These are phyloP conservation scores for Blera fallax DNA, from an alignment of 2,888 invertebrate genomes.

Conservation along the genomic window DNA sequence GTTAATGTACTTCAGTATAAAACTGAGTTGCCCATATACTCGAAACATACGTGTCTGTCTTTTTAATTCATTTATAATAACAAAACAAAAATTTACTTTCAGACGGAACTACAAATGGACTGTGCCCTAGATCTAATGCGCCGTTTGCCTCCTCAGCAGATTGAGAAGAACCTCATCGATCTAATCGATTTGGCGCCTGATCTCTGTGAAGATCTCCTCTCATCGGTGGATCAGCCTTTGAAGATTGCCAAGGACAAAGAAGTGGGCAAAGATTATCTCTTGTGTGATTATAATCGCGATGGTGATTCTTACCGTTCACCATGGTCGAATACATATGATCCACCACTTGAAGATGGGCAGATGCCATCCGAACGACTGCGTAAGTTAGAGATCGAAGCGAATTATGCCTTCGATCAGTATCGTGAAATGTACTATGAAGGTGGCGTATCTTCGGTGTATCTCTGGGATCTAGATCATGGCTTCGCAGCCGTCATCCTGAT, in stretches of 20 bases:
- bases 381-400: conserved; percentile 98
- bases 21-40: no score
- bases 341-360: conserved; percentile 98
- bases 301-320: conserved; percentile 99
- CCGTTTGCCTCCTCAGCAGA: conserved; percentile 98
- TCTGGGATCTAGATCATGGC: conserved; percentile 99
- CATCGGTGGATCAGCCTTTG: conserved; percentile 98
- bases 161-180: conserved; percentile 98
- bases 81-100: conserved; percentile 75
- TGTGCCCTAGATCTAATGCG: conserved; percentile 99
- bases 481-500: conserved; percentile 99
- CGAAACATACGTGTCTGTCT: no score
- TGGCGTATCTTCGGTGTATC: conserved; percentile 98
- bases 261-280: conserved; percentile 97
- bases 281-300: conserved; percentile 99
- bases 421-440: conserved; percentile 99
- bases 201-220: conserved; percentile 97
- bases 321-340: conserved; percentile 99
- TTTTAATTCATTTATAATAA: not conserved
- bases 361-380: conserved; percentile 98
- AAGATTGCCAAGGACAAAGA: conserved; percentile 98
- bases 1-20: no score
- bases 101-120: conserved; percentile 98
- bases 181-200: conserved; percentile 97
- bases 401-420: conserved; percentile 99